Conservation (phyloP, 1,140 invertebrate genomes). For the Aradophagus sp. region DNA sequence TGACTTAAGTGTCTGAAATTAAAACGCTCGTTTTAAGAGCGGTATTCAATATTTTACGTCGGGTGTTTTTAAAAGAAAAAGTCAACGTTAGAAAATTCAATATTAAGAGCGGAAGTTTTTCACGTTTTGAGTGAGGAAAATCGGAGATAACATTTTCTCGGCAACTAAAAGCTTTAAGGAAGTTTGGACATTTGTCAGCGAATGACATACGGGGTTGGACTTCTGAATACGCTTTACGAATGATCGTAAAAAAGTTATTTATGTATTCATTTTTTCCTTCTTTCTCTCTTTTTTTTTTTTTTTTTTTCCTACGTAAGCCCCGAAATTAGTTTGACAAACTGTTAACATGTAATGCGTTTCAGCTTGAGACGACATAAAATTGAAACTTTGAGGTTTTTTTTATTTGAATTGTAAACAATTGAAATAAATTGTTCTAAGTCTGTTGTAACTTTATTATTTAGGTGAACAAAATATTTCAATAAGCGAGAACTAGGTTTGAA, state of each 20-base stretch:
- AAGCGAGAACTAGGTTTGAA: too few species aligned
- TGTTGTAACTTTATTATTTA: too few species aligned
- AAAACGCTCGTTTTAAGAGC: conserved; percentile 10
- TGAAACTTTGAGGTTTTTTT: too few species aligned
- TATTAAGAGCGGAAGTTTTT: conserved; percentile 39
- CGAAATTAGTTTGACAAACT: too few species aligned
- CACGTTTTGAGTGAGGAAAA: conserved; percentile 25
- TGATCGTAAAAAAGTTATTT: conserved; percentile 11
- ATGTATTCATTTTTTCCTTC: too few species aligned
- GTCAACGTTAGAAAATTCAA: conserved; percentile 30
- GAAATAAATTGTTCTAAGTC: too few species aligned
- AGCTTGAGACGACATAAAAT: too few species aligned
- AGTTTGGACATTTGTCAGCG: conserved; percentile 37
- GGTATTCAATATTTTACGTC: conserved; percentile 34
- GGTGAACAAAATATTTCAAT: too few species aligned
- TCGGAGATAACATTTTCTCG: conserved; percentile 34
- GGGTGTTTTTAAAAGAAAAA: conserved; percentile 21
- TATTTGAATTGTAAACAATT: too few species aligned
- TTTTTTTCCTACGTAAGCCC: too few species aligned
- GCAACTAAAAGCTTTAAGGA: conserved; percentile 40
- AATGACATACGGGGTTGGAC: conserved; percentile 26
- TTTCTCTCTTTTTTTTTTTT: too few species aligned
- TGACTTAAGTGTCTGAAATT: conserved; percentile 15
- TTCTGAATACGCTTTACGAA: conserved; percentile 11
- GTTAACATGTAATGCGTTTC: too few species aligned